Conservation (phyloP, 2,113 vertebrate genomes). For the Oreocharis arfaki region DNA sequence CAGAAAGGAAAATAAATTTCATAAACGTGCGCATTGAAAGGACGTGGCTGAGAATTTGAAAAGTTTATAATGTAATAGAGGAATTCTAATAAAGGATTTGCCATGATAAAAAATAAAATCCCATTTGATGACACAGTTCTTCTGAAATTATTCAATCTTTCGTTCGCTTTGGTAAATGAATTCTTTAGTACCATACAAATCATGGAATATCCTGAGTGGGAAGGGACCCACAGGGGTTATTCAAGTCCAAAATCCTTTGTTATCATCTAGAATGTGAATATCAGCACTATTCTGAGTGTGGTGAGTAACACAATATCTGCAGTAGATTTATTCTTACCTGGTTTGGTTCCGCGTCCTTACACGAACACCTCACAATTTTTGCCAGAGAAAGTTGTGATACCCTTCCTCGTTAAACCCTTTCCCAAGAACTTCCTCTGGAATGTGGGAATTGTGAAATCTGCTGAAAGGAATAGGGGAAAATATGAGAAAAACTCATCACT, state of each 20-base stretch:
- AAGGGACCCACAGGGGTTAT: not conserved
- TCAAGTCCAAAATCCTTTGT: not conserved
- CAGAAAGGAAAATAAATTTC: not conserved
- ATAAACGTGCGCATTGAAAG: not conserved
- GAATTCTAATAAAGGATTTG: not conserved
- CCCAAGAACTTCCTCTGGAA: not conserved
- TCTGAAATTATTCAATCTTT: not conserved
- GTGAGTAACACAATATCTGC: not conserved
- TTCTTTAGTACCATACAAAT: not conserved
- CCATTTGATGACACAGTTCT: not conserved
- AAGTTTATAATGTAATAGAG: not conserved
- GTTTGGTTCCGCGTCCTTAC: not conserved
- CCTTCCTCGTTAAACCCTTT: not conserved
- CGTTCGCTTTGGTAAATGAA: not conserved
- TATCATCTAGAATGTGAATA: not conserved
- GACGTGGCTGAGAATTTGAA: not conserved
- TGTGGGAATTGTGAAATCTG: not conserved
- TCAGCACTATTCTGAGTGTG: not conserved
- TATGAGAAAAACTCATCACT: not conserved
- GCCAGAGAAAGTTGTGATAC: not conserved
- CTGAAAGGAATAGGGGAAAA: not conserved
- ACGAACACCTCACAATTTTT: not conserved
- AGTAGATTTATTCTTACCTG: not conserved
- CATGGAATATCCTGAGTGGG: not conserved
- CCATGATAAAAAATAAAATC: not conserved